Base-by-base conservation (phyloP, 2,888 invertebrate species). In the Pyralis farinalis region DNA sequence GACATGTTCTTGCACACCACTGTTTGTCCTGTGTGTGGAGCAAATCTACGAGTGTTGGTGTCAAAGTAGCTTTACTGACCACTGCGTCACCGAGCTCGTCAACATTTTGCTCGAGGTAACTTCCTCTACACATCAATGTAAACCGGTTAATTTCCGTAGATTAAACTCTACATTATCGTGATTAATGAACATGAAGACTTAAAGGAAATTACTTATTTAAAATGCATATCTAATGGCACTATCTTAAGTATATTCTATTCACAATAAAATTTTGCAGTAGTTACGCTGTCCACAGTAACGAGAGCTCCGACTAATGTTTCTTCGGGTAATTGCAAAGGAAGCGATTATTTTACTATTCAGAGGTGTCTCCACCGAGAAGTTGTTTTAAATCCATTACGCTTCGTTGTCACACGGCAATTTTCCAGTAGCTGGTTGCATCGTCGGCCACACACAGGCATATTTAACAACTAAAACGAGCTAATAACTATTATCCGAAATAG, bases 301-400 rank as follows among this genome's bases (percentile, higher is more conserved):
- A 65, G 65, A 63, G 58, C 63, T 40, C 20, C 16, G 37, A 37
- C 59, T 71, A 71, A 73, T 66, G 69, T 53, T 45, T 45, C 46
- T 37, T 34, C 44, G 50, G 55, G 62, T 74, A 72, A 74, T 73
- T 64, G 68, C 49, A 52, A 75, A 76, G 85, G 85, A 87, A 87
- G 77, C 70, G 74, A 86, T 88, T 87, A 86, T 77, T 71, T 71
- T 66, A 69, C 76, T 71, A 71, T 79, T 71, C 71, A 70, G 68
- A 78, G 77, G 77, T 80, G 79, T 75, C 73, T 71, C 63, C 57
- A 53, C 56, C 25, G 40, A 51, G 52, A 56, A 67, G 79, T 70
- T 77, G 75, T 87, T 88, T 77, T 79, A 84, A 87, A 88, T 86
- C 87, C 87, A 87, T 88, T 87, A 87, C 70, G 63, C 51, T 57